phyloP scores from a whole-genome alignment of 2,797 vertebrate genomes.

The Hypotaenidia philippensis region DNA sequence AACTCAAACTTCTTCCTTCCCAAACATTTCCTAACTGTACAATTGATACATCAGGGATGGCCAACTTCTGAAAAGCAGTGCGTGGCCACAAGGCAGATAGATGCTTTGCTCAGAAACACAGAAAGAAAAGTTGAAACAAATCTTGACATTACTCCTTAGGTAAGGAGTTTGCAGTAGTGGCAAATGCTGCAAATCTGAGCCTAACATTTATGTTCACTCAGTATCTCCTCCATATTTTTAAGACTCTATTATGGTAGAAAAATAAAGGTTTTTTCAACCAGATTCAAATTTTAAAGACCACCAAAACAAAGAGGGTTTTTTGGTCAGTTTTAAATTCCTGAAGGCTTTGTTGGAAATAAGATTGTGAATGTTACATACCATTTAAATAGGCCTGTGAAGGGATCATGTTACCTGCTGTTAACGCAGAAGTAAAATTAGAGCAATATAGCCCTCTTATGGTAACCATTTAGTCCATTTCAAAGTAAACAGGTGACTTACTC shows the following conservation, averaged over 20 bases:
- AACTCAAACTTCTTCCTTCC: conserved; percentile 22
- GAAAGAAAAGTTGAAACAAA: not conserved
- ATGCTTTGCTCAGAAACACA: not conserved
- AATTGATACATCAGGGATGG: not conserved
- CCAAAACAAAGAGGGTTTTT: not conserved
- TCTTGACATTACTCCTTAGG: not conserved
- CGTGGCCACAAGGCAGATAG: not conserved
- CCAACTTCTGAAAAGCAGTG: not conserved
- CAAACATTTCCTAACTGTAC: not conserved
- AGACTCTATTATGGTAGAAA: not conserved
- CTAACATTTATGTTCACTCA: not conserved
- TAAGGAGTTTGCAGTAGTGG: not conserved
- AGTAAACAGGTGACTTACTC: not conserved
- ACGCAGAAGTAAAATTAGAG: not conserved
- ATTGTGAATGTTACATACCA: not conserved
- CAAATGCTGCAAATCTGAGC: not conserved
- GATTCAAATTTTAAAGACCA: not conserved
- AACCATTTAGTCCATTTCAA: not conserved
- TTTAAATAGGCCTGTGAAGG: not conserved
- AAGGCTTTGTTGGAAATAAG: not conserved
- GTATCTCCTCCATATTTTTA: not conserved
- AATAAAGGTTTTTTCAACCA: not conserved
- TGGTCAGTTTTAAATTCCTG: not conserved
- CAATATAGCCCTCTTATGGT: not conserved
- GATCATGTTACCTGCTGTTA: not conserved